phyloP scores from a whole-genome alignment of 1,140 invertebrate genomes.

The Phortica variegata region DNA sequence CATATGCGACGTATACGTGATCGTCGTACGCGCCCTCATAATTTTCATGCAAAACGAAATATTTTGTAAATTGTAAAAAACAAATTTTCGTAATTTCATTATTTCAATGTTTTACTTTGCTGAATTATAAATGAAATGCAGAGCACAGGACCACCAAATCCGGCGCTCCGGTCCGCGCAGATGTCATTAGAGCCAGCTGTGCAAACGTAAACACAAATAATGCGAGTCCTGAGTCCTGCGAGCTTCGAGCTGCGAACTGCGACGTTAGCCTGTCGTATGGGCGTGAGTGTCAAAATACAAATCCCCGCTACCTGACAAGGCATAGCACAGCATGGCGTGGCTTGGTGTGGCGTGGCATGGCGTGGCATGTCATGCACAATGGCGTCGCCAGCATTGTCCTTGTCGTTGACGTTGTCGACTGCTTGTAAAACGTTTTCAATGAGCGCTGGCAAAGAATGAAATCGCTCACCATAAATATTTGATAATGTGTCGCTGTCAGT shows the following conservation, averaged over 20 bases:
- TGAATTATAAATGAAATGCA: conserved; percentile 45
- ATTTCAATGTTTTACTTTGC: conserved; percentile 52
- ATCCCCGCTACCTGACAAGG: background rate
- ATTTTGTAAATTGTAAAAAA: conserved; percentile 28
- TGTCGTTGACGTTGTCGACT: conserved; percentile 47
- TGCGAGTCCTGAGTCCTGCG: background rate
- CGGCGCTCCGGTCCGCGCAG: conserved; percentile 11
- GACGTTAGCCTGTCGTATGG: conserved; percentile 12
- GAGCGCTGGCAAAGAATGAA: conserved; percentile 20
- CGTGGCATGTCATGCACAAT: too few species aligned
- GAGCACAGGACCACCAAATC: too few species aligned
- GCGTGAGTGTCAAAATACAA: conserved; percentile 37
- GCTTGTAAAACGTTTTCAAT: conserved; percentile 43
- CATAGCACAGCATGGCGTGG: too few species aligned
- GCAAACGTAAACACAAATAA: conserved; percentile 10
- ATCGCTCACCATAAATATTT: conserved; percentile 40
- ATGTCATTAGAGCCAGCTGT: conserved; percentile 41
- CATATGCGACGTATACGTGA: conserved; percentile 43
- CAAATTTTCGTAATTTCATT: conserved; percentile 52
- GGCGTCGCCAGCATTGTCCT: conserved; percentile 20
- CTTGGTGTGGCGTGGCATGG: too few species aligned
- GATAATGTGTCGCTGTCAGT: conserved; percentile 50
- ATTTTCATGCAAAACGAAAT: conserved; percentile 22
- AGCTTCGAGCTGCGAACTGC: background rate
- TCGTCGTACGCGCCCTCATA: conserved; percentile 37